Evolutionary conservation across 2,888 invertebrate genomes (phyloP), one percentile per base, ranked within the genome.

Genomic region (Epinotia demarniana): DNA sequence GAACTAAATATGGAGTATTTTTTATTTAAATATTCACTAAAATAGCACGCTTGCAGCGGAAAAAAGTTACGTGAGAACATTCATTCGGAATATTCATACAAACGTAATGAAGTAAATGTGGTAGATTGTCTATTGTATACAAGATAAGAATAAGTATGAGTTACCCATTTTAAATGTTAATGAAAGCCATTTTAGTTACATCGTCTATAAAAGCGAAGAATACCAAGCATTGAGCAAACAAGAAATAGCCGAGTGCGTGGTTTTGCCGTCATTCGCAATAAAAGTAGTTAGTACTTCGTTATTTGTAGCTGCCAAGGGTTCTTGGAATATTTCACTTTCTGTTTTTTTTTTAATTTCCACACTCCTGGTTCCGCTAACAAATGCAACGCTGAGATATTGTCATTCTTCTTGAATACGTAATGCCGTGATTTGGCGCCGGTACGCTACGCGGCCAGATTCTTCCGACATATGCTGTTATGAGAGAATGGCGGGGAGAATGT

Each of bases 391-490:
- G 69, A 78, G 72, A 80, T 76, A 80, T 77, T 77, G 77, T 84
- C 82, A 85, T 84, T 84, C 81, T 84, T 82, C 80, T 83, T 81
- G 84, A 85, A 85, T 86, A 86, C 83, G 82, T 84, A 84, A 86
- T 84, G 82, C 78, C 83, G 81, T 85, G 85, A 86, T 85, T 84
- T 85, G 83, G 82, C 79, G 81, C 80, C 81, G 79, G 79, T 81
- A 82, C 82, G 80, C 80, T 81, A 80, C 80, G 80, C 76, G 79
- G 78, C 80, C 82, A 83, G 80, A 85, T 84, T 85, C 83, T 81
- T 81, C 79, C 82, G 82, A 83, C 84, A 81, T 79, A 79, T 79
- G 80, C 81, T 83, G 82, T 84, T 86, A 86, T 82, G 83, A 85
- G 82, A 81, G 80, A 81, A 84, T 80, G 80, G 81, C 80, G 76